Evolutionary conservation across 2,113 vertebrate genomes (phyloP).

Genomic region (Cinclus cinclus): DNA sequence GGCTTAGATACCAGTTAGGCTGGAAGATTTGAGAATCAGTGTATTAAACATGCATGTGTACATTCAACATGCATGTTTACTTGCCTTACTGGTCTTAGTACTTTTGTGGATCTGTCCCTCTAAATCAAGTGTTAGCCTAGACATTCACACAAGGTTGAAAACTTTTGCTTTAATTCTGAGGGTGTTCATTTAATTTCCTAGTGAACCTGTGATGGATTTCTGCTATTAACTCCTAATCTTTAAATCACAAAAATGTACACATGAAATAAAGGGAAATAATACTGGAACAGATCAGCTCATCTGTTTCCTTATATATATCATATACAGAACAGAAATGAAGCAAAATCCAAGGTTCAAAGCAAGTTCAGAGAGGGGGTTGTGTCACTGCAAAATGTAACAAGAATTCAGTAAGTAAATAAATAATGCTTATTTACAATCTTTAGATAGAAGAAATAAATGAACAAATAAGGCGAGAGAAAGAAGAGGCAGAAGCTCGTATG

Average conservation of each 20-base stretch:
- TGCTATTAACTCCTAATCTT: not conserved
- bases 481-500: constrained; percentile 89
- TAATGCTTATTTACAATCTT: constrained; percentile 22
- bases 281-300: not conserved
- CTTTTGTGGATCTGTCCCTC: constrained; percentile 23
- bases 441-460: constrained; percentile 93
- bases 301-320: not conserved
- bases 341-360: not conserved
- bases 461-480: constrained; percentile 88
- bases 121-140: not conserved
- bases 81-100: not conserved
- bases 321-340: not conserved
- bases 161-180: not conserved
- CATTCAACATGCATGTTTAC: not conserved
- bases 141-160: not conserved
- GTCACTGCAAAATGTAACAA: not conserved
- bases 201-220: not conserved
- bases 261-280: not conserved
- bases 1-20: not conserved
- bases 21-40: not conserved
- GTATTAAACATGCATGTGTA: not conserved
- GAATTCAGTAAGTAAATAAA: not conserved
- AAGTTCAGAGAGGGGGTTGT: not conserved
- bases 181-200: not conserved
- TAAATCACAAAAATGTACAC: not conserved